Base-by-base conservation (phyloP, 2,797 vertebrate genomes). In the Serranus cabrilla region DNA sequence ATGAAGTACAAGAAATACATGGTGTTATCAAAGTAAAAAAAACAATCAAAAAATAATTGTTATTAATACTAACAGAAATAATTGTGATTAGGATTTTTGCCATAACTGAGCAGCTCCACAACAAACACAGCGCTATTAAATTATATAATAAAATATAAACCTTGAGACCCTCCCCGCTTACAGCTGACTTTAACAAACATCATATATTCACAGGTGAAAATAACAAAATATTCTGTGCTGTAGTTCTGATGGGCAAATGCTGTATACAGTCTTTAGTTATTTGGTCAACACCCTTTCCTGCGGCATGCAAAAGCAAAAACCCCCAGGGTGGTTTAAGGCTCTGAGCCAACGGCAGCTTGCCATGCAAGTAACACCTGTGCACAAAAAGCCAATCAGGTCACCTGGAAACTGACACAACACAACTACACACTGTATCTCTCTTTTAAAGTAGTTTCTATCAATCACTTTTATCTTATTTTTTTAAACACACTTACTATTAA, bases 301-400 rank as follows among this genome's bases (percentile, higher is more conserved):
- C n/a, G 20, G 23, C 25, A 52, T 43, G 50, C 71, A 60, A 83
- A 27, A 81, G 66, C 45, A 80, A 42, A 76, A 54, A 37, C 13
- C 50, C 58, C 21, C 10, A 56, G 37, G 47, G 72, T 21, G 43
- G 59, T 20, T 34, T 42, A 7, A 8, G 27, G 16, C 40, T 45
- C 52, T 71, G 52, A 74, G 61, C 76, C 78, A 87, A 82, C 56
- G 17, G 56, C 47, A 81, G 73, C 74, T 65, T 5, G 40, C 66
- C 75, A 76, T 34, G 71, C 42, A 78, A 80, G 62, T 71, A 80
- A 74, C 70, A 88, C 82, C 69, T 77, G 74, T 39, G 16, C 12
- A 69, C 63, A 50, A 81, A 78, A 57, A 80, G 57, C 46, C 65
- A 85, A 75, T 65, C 27, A 89, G 55, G 65, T 75, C 57, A 75